These are phyloP conservation scores for Girardia tigrina DNA, from an alignment of 2,888 invertebrate species.

Conservation along the genomic window DNA sequence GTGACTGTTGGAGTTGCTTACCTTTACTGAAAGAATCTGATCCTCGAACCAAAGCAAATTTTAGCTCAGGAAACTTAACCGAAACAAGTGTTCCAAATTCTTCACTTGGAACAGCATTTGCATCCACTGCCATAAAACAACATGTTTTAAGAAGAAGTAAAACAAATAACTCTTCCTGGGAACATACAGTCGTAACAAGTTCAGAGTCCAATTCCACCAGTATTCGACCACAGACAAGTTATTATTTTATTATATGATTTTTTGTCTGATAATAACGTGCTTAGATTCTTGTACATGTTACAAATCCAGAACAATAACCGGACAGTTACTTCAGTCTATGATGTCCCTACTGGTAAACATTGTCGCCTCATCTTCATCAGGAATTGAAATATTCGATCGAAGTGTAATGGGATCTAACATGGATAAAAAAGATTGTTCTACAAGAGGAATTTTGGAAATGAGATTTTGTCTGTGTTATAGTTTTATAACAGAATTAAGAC, in stretches of 20 bases:
- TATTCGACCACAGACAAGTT: background rate
- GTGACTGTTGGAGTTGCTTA: slow-evolving; percentile 23
- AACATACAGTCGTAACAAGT: background rate
- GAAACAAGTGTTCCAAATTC: background rate
- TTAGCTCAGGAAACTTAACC: background rate
- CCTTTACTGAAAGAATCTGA: background rate
- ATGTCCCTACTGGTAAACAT: slow-evolving; percentile 2
- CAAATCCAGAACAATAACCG: background rate
- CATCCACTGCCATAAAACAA: background rate
- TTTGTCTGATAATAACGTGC: background rate
- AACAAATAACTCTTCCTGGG: background rate
- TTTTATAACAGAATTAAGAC: background rate
- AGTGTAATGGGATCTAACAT: background rate
- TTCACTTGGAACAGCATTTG: background rate
- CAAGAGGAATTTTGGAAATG: background rate
- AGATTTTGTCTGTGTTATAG: slow-evolving; percentile 2
- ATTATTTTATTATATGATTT: background rate
- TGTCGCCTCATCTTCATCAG: background rate
- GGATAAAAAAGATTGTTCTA: background rate
- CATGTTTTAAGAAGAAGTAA: background rate
- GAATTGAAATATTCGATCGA: background rate
- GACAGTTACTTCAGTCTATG: background rate
- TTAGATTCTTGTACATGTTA: background rate
- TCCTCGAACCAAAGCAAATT: background rate
- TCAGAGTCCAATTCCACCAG: background rate